Evolutionary conservation across 2,888 invertebrate genomes (phyloP).

Genomic region (Gymnocheta viridis): DNA sequence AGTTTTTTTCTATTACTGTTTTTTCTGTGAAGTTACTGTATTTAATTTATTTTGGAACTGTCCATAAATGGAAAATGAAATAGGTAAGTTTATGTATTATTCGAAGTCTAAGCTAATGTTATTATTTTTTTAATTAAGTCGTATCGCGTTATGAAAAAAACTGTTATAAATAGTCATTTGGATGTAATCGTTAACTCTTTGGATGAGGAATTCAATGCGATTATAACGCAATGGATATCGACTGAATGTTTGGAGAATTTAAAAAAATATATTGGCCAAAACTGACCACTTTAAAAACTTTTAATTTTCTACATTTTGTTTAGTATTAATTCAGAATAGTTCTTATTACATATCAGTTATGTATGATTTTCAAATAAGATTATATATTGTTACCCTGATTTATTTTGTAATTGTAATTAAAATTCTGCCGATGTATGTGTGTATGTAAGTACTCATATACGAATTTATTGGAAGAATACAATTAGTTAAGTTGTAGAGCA

Average conservation of each 20-base stretch:
- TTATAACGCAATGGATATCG: conserved; percentile 79
- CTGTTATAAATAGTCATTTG: conserved; percentile 71
- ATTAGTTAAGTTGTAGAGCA: too few species aligned
- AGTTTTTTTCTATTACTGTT: too few species aligned
- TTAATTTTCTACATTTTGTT: conserved; percentile 31
- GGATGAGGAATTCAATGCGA: conserved; percentile 79
- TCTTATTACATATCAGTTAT: conserved; percentile 58
- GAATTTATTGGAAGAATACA: too few species aligned
- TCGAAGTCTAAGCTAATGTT: neutral
- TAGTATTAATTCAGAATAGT: conserved; percentile 47
- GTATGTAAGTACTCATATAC: too few species aligned
- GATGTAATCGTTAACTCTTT: conserved; percentile 74
- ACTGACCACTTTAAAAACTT: conserved; percentile 71
- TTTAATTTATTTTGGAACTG: too few species aligned
- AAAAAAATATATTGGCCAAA: conserved; percentile 76
- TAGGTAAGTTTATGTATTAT: conserved; percentile 83
- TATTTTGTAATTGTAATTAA: too few species aligned
- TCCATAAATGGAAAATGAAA: too few species aligned
- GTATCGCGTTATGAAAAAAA: conserved; percentile 76
- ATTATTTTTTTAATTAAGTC: conserved; percentile 72
- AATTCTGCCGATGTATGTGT: too few species aligned
- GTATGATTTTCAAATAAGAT: conserved; percentile 46
- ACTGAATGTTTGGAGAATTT: conserved; percentile 78
- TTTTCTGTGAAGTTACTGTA: too few species aligned
- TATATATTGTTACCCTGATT: too few species aligned